These are phyloP conservation scores for Hirtodrosophila cameraria DNA, from an alignment of 2,888 invertebrate genomes.

Conservation along the genomic window DNA sequence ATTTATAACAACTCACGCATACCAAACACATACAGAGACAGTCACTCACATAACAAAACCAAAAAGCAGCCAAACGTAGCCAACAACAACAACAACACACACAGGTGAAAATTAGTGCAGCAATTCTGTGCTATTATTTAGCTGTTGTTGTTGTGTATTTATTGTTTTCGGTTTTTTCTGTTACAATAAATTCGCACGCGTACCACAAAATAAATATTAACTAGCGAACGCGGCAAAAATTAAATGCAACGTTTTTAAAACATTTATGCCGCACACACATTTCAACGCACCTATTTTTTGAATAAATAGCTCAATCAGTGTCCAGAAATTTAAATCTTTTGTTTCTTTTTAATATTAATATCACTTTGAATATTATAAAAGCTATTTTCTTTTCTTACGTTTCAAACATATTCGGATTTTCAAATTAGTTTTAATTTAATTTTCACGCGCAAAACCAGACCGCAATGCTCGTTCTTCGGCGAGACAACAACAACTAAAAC, in stretches of 20 bases:
- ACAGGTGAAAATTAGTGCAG: constrained; percentile 74
- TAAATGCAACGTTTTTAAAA: constrained; percentile 6
- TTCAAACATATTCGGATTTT: constrained; percentile 24
- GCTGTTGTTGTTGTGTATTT: constrained; percentile 18
- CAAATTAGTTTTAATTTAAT: constrained; percentile 1
- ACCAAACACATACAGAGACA: constrained; percentile 32
- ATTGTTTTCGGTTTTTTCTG: constrained; percentile 38
- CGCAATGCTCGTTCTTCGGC: constrained; percentile 3
- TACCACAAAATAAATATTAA: constrained; percentile 26
- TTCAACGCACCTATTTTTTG: neutral
- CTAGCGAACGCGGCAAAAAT: constrained; percentile 23
- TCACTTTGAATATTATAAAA: constrained; percentile 2
- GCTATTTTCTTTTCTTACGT: constrained; percentile 3
- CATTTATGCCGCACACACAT: constrained; percentile 4
- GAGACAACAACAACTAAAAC: constrained; percentile 39
- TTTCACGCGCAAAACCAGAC: neutral
- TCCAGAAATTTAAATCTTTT: neutral
- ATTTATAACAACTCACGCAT: constrained; percentile 71
- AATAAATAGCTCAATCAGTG: neutral
- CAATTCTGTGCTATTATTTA: constrained; percentile 42
- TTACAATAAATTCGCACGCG: constrained; percentile 47
- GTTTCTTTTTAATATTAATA: neutral
- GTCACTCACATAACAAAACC: constrained; percentile 10
- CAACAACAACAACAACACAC: constrained; percentile 35
- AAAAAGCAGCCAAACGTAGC: constrained; percentile 60